Percentiles rank a stretch among this genome's conserved stretches.
Conservation (phyloP, 1,140 invertebrate genomes). For the Achatina immaculata region DNA sequence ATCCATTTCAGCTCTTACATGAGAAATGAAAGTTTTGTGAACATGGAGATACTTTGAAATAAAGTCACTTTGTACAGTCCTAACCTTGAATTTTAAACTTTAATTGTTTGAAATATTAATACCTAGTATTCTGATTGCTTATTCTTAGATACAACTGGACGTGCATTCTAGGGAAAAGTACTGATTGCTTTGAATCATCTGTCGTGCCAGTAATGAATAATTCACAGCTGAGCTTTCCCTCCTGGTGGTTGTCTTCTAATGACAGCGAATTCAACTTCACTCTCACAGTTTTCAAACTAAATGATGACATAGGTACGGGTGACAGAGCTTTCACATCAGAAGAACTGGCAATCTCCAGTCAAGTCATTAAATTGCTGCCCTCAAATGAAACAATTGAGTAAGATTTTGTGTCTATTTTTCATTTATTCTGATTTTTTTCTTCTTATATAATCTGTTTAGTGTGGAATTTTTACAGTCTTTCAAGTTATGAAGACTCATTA, state of each 20-base stretch:
- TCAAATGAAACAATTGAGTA: not conserved
- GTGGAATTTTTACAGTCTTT: no score
- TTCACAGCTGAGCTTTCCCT: constrained; percentile 17
- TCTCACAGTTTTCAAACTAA: constrained; percentile 15
- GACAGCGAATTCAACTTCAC: constrained; percentile 14
- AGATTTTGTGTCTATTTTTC: no score
- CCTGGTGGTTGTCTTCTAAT: constrained; percentile 8
- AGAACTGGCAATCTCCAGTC: not conserved
- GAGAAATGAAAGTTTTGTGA: no score
- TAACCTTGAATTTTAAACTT: no score
- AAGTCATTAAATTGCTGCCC: not conserved
- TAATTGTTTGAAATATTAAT: no score
- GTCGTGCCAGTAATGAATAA: constrained; percentile 2
- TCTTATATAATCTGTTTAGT: no score
- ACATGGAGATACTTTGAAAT: no score
- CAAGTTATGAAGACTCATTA: no score
- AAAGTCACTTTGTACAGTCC: no score
- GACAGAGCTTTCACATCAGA: not conserved
- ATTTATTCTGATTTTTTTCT: no score
- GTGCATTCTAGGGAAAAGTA: not conserved
- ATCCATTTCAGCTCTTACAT: no score
- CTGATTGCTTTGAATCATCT: not conserved
- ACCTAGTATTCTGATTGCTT: not conserved
- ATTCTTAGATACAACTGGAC: constrained; percentile 22
- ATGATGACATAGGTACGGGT: not conserved